A percentile compares a stretch with the other conserved stretches of the same genome.
Conservation (phyloP, 92 coral and sea anemone species). For the Actinostola sp. region DNA sequence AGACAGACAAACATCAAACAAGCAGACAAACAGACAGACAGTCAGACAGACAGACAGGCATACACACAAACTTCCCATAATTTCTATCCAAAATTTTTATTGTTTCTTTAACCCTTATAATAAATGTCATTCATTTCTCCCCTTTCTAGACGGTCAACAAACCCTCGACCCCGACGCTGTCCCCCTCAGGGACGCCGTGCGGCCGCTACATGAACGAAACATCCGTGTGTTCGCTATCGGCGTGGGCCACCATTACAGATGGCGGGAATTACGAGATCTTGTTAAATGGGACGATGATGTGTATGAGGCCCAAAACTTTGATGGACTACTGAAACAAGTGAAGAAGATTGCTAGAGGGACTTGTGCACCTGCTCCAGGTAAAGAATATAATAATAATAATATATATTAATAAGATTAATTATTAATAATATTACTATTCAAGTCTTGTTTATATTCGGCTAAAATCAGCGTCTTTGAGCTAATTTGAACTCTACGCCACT, state of each 20-base stretch:
- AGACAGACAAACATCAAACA: no score
- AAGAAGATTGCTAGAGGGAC: constrained; percentile 59
- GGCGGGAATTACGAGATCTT: constrained; percentile 60
- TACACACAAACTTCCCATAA: no score
- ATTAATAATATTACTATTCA: no score
- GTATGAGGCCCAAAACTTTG: constrained; percentile 58
- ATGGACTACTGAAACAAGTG: constrained; percentile 56
- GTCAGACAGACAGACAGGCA: no score
- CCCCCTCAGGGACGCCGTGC: constrained; percentile 59
- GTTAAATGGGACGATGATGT: constrained; percentile 56
- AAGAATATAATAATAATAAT: no score
- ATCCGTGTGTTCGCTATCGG: constrained; percentile 76
- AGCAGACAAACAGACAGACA: no score
- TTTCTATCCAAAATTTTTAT: no score
- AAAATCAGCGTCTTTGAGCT: no score
- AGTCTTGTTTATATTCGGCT: no score
- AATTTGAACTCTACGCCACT: no score
- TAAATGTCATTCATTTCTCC: constrained; percentile 6
- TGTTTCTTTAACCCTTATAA: no score
- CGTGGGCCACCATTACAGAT: constrained; percentile 56
- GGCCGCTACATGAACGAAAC: constrained; percentile 54
- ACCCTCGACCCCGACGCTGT: constrained; percentile 72
- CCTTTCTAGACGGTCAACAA: constrained; percentile 66
- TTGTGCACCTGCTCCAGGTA: constrained; percentile 56
- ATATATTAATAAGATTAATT: no score